Conservation (phyloP, 2,888 invertebrate species). For the Ormyrus pomaceus region DNA sequence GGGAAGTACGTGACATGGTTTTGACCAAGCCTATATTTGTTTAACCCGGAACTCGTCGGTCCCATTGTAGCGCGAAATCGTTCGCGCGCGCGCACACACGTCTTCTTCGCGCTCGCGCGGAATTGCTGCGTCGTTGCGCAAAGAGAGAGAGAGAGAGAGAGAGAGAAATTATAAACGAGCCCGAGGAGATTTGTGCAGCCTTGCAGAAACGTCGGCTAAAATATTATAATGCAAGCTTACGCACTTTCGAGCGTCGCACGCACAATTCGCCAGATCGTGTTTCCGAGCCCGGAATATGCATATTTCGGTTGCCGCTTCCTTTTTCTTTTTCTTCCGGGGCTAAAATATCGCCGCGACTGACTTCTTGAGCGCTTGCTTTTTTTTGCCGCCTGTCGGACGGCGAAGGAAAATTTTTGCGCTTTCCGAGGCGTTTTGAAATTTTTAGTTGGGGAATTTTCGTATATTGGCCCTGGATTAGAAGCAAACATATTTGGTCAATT, state of each 20-base stretch:
- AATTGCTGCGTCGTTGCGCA: conserved; percentile 10
- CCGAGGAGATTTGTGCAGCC: conserved; percentile 30
- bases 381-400: too few relatives aligned
- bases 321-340: conserved; percentile 14
- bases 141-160: not conserved
- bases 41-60: conserved; percentile 58
- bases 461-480: too few relatives aligned
- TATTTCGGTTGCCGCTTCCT: conserved; percentile 17
- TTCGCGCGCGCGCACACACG: conserved; percentile 9
- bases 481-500: too few relatives aligned
- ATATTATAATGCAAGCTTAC: conserved; percentile 54
- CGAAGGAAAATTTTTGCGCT: too few relatives aligned
- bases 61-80: conserved; percentile 54
- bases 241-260: conserved; percentile 49
- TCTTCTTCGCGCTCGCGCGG: conserved; percentile 11
- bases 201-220: conserved; percentile 56
- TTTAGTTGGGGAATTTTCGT: too few relatives aligned
- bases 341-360: conserved; percentile 53
- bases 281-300: conserved; percentile 48
- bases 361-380: too few relatives aligned
- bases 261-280: conserved; percentile 51
- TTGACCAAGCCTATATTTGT: conserved; percentile 60
- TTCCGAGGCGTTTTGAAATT: too few relatives aligned
- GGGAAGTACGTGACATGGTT: conserved; percentile 59
- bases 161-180: conserved; percentile 35